Base-by-base conservation (phyloP, 2,888 invertebrate species). In the Pecten maximus region DNA sequence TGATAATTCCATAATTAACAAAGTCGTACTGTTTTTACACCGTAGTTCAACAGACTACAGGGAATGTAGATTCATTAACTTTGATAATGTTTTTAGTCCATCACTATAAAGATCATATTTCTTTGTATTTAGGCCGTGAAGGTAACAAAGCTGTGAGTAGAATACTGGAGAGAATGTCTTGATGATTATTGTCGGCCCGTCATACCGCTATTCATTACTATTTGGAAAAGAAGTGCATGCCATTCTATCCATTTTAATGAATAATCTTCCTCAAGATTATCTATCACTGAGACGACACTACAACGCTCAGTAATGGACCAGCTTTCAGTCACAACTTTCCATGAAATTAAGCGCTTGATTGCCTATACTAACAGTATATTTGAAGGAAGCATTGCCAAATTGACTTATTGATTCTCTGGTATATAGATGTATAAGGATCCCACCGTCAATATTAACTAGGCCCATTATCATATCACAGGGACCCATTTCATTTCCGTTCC, bases 201-300 rank as follows among this genome's bases (percentile, higher is more conserved):
- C 74, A 74, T 74, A 74, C 74, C 28, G 35, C 74, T 74, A 74
- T 74, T 74, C 74, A 74, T 74, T 74, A 74, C 74, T 74, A 35
- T 74, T 74, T 74, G 74, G 74, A 74, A 74, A 74, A 74, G 74
- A 74, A 74, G 74, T 74, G 74, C 74, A 74, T 74, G 74, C 74
- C 74, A 35, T 74, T 74, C 74, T 74, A 74, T 74, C 74, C 74
- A 74, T 74, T 74, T 74, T 74, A 74, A 74, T 74, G 74, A 74
- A 74, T 74, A 74, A 74, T 74, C 74, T 74, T 74, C 74, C 74
- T 74, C 74, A 74, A 74, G 74, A 74, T 74, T 74, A 74, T 74
- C 74, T 74, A 74, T 74, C 74, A 74, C 74, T 10, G 74, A 28
- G 35, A 74, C 74, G 74, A 74, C 35, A 74, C 74, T 35, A 74